Base-by-base conservation (phyloP, 37 sponge, comb jelly and placozoan genomes). In the Geodia barretti region DNA sequence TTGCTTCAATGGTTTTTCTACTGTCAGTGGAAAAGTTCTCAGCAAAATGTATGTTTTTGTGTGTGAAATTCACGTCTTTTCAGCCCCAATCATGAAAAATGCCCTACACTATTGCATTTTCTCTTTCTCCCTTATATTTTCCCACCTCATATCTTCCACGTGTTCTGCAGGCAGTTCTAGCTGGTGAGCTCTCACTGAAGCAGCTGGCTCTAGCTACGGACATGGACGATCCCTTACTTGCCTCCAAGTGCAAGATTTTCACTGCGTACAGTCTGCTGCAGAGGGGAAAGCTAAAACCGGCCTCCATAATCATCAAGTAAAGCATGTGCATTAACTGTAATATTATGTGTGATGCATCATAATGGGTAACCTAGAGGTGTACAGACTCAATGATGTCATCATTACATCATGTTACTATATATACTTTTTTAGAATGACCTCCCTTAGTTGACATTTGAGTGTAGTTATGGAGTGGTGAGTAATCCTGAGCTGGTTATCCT, bases 241-340 rank as follows among this genome's bases (percentile, higher is more conserved):
- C 72, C 21, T n/a, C 78, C 37, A 47, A 63, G 28, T 87, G 84
- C 70, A 78, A 72, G 40, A 70, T 93, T 40, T 93, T 75, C 62
- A 9, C 72, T 26, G 94, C 94, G 5, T 85, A 67, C 77, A 90
- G 91, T 82, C 85, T 90, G 1, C 77, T 93, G 36, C 94, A 93
- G 75, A 74, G 33, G 23, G 80, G 77, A 38, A 35, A 79, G 42
- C 62, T 87, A 8, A 31, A 61, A 33, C 54, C 54, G 28, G 94
- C 94, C 0, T 71, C 79, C 23, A 68, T 39, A 24, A 93, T 93
- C 19, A 79, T 92, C 62, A 88, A 62, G 93, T 87, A 24, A 84
- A 75, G 4, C 4, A 24, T 38, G 36, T 65, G 24, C 14, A 47
- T 47, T 47, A 47, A 47, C 54, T 59, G 60, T 59, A n/a, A 65